Base-by-base conservation (phyloP, 2,113 vertebrate genomes). In the Glaucidium brasilianum region DNA sequence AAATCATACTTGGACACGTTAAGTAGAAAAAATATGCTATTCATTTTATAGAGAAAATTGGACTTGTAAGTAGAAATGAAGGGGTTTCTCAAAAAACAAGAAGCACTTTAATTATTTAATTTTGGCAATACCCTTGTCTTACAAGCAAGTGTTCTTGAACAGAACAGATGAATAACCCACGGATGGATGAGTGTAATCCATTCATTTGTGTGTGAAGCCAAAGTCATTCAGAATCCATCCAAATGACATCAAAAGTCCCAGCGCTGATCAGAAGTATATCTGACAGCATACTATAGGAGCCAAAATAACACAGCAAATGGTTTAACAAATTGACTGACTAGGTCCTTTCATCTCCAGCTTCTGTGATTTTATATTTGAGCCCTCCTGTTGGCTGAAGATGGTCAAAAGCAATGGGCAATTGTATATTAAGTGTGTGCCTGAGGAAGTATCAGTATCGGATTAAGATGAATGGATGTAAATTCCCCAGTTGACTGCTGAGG, bases 111-210 rank as follows among this genome's bases (percentile, higher is more conserved):
- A 80, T 81, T 83, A 77, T 49, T 90, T 91, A 30, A 87, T 89
- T 95, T 91, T 73, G 80, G 8, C 50, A 76, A 76, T 76, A 62
- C 45, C 29, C 21, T 55, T 77, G n/a, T 76, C 69, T 91, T 92
- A 71, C 23, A 74, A 49, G 41, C 17, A 72, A 88, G 45, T 53
- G 59, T 92, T 97, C 88, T 67, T 90, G 96, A 91, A 85, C 59
- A 68, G 53, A 95, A 81, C n/a, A 72, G 63, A 91, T 88, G 45
- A 95, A 96, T 96, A 92, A 95, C 43, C 63, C 59, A 37, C 8
- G 29, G 93, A 88, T 49, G 83, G 90, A 53, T 85, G 77, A 92
- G 23, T 26, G 81, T 92, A 92, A 96, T 86, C 81, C 95, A 78
- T 95, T 94, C 66, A 82, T 68, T 45, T 91, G 64, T 93, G 29